Conservation (phyloP, 2,888 invertebrate genomes). For the Aplocera efformata region DNA sequence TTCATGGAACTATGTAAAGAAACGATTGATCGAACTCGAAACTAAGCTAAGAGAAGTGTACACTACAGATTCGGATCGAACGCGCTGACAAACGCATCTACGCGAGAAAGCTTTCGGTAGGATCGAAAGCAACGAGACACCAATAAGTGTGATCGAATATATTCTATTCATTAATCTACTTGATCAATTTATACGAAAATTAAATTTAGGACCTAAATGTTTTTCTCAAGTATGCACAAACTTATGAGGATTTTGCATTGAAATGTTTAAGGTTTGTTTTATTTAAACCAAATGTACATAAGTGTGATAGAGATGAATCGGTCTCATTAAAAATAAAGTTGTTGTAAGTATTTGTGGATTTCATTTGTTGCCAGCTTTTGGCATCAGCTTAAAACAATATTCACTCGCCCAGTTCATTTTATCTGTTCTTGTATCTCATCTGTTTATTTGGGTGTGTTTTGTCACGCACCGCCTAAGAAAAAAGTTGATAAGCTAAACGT, state of each 20-base stretch:
- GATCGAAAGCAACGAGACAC: constrained; percentile 54
- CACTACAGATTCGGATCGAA: no score
- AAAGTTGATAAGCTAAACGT: no score
- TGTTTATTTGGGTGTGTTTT: no score
- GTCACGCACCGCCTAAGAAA: no score
- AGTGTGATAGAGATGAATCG: constrained; percentile 80
- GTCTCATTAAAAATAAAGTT: constrained; percentile 80
- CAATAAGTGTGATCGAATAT: constrained; percentile 62
- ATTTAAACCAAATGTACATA: constrained; percentile 80
- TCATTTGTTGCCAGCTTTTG: constrained; percentile 12
- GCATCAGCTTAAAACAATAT: no score
- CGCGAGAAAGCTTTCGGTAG: constrained; percentile 31
- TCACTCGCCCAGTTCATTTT: no score
- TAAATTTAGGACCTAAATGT: constrained; percentile 56
- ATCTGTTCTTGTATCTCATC: no score
- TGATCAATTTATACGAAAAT: constrained; percentile 67
- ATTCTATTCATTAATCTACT: constrained; percentile 51
- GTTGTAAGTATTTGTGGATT: constrained; percentile 61
- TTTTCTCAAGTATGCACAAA: constrained; percentile 79
- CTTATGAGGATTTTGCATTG: constrained; percentile 69
- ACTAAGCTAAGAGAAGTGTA: no score
- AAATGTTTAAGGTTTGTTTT: constrained; percentile 76
- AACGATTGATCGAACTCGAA: no score
- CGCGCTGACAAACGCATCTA: not conserved
- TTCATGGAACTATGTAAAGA: no score